These are phyloP conservation scores for Gymnocephalus cernua DNA, from an alignment of 2,113 vertebrate genomes.

Conservation along the genomic window DNA sequence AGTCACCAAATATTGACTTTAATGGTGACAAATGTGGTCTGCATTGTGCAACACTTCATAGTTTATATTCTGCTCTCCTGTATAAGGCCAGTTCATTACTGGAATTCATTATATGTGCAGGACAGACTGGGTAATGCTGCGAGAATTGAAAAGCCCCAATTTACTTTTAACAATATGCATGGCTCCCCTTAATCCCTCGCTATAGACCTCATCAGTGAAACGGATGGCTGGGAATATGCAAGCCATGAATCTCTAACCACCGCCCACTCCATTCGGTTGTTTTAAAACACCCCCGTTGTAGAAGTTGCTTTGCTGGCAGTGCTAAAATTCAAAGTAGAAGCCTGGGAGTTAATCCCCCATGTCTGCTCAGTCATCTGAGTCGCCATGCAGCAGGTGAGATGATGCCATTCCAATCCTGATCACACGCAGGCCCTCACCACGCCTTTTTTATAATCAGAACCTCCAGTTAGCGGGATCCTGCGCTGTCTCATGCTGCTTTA, in stretches of 20 bases:
- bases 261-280: constrained; percentile 34
- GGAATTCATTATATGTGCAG: constrained; percentile 67
- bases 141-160: constrained; percentile 73
- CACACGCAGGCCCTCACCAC: not conserved
- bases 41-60: constrained; percentile 68
- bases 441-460: constrained; percentile 17
- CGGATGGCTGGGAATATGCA: constrained; percentile 54
- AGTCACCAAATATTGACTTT: constrained; percentile 76
- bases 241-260: constrained; percentile 69
- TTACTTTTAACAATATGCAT: constrained; percentile 75
- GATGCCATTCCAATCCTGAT: constrained; percentile 14
- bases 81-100: constrained; percentile 69
- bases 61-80: constrained; percentile 49
- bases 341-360: constrained; percentile 44
- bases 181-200: constrained; percentile 63
- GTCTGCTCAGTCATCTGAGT: constrained; percentile 53
- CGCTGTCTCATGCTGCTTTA: constrained; percentile 37
- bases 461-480: constrained; percentile 38
- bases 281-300: constrained; percentile 47
- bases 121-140: constrained; percentile 60
- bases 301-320: constrained; percentile 54
- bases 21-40: constrained; percentile 74
- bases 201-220: constrained; percentile 62
- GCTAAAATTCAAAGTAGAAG: constrained; percentile 46
- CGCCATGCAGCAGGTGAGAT: constrained; percentile 36